These are phyloP conservation scores for Pemphredon lugubris DNA, from an alignment of 2,888 invertebrate species.

Conservation along the genomic window DNA sequence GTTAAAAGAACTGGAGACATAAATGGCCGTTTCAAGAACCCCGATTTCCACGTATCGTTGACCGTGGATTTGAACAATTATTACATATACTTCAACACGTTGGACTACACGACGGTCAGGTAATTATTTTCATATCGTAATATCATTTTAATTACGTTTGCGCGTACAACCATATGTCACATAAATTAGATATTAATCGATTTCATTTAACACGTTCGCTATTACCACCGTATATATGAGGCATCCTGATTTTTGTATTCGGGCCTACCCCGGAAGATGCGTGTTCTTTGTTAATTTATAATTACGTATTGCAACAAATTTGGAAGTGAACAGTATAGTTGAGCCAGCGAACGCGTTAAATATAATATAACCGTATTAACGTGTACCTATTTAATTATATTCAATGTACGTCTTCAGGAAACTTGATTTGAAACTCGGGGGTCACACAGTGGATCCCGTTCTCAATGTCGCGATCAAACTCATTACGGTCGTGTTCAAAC, in stretches of 20 bases:
- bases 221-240: too few relatives aligned
- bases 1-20: slow-evolving; percentile 57
- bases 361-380: neutral
- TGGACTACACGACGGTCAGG: slow-evolving; percentile 60
- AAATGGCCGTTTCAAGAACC: slow-evolving; percentile 46
- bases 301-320: too few relatives aligned
- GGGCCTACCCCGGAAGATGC: too few relatives aligned
- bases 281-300: too few relatives aligned
- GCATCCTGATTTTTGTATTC: too few relatives aligned
- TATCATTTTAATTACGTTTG: too few relatives aligned
- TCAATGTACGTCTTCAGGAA: slow-evolving; percentile 48
- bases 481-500: slow-evolving; percentile 45
- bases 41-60: slow-evolving; percentile 40
- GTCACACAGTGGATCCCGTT: slow-evolving; percentile 55
- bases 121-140: slow-evolving; percentile 48
- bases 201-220: too few relatives aligned
- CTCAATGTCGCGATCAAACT: slow-evolving; percentile 50
- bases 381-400: neutral
- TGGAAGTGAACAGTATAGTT: too few relatives aligned
- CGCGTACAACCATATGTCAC: too few relatives aligned
- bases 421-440: slow-evolving; percentile 55
- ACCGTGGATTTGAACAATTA: slow-evolving; percentile 45
- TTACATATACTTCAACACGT: slow-evolving; percentile 42
- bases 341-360: too few relatives aligned
- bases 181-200: too few relatives aligned